phyloP scores from a whole-genome alignment of 2,797 vertebrate genomes.

The Sebastes steindachneri region DNA sequence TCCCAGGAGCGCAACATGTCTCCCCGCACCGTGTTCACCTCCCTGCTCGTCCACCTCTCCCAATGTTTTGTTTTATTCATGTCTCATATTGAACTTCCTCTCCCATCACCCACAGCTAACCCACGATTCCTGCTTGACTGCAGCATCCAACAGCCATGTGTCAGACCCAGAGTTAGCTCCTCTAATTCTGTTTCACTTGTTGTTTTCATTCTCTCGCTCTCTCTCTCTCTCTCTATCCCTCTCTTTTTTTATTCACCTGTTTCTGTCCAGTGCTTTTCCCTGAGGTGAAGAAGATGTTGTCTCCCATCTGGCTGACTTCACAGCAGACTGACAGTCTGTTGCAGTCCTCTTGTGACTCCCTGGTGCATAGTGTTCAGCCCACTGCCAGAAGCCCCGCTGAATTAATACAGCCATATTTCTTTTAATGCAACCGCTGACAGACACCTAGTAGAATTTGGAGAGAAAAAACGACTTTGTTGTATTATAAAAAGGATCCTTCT shows the following conservation, averaged over 20 bases:
- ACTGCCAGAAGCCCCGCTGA: conserved; percentile 47
- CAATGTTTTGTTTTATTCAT: conserved; percentile 67
- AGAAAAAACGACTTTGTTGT: background rate
- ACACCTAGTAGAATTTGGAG: background rate
- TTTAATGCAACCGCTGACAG: conserved; percentile 20
- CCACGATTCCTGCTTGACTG: conserved; percentile 40
- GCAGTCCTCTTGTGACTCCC: conserved; percentile 65
- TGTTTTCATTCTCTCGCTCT: background rate
- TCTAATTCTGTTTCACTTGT: conserved; percentile 50
- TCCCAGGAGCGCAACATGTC: conserved; percentile 37
- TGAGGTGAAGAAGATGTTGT: conserved; percentile 77
- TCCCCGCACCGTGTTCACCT: conserved; percentile 35
- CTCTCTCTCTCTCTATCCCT: conserved; percentile 2
- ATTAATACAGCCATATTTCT: conserved; percentile 45
- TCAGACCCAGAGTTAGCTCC: conserved; percentile 29
- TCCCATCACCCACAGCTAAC: conserved; percentile 31
- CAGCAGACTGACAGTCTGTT: conserved; percentile 71
- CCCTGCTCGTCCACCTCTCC: conserved; percentile 26
- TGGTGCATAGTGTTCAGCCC: conserved; percentile 44
- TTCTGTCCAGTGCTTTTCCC: conserved; percentile 69
- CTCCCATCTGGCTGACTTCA: conserved; percentile 81
- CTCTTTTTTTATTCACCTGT: conserved; percentile 42
- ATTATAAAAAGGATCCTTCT: background rate
- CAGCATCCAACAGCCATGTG: conserved; percentile 37
- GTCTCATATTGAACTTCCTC: conserved; percentile 48